Conservation (phyloP, 1,140 invertebrate species). For the Nebria ingens region DNA sequence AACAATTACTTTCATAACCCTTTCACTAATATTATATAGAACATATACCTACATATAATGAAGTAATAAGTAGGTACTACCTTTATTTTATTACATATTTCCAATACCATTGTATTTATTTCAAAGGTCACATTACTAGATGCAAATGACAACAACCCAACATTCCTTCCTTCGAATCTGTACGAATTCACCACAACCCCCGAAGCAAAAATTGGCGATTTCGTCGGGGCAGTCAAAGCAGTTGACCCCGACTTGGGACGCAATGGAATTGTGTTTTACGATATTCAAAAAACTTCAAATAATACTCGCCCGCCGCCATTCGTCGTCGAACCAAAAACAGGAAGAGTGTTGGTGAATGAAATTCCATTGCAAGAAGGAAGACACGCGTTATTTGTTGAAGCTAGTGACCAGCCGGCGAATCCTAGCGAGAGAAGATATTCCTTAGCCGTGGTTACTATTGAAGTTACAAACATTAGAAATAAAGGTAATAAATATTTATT, state of each 20-base stretch:
- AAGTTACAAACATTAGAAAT: constrained; percentile 44
- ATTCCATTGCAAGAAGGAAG: constrained; percentile 52
- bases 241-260: constrained; percentile 69
- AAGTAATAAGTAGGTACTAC: too few relatives aligned
- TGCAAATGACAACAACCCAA: constrained; percentile 79
- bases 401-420: constrained; percentile 68
- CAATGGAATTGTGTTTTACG: constrained; percentile 70
- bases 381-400: constrained; percentile 71
- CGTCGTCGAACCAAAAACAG: constrained; percentile 57
- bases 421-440: constrained; percentile 70
- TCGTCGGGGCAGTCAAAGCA: constrained; percentile 65
- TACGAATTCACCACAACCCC: constrained; percentile 64
- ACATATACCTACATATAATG: too few relatives aligned
- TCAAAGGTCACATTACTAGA: constrained; percentile 53
- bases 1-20: too few relatives aligned
- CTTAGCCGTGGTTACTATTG: constrained; percentile 69
- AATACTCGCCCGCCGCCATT: constrained; percentile 55
- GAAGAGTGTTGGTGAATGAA: constrained; percentile 58
- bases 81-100: constrained; percentile 1
- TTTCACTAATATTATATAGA: too few relatives aligned
- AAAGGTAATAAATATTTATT: constrained; percentile 35
- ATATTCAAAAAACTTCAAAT: constrained; percentile 59
- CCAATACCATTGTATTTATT: too few relatives aligned
- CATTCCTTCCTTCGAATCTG: constrained; percentile 69
- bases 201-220: constrained; percentile 51